phyloP scores from a whole-genome alignment of 2,888 invertebrate species.

The Bhutanitis thaidina region DNA sequence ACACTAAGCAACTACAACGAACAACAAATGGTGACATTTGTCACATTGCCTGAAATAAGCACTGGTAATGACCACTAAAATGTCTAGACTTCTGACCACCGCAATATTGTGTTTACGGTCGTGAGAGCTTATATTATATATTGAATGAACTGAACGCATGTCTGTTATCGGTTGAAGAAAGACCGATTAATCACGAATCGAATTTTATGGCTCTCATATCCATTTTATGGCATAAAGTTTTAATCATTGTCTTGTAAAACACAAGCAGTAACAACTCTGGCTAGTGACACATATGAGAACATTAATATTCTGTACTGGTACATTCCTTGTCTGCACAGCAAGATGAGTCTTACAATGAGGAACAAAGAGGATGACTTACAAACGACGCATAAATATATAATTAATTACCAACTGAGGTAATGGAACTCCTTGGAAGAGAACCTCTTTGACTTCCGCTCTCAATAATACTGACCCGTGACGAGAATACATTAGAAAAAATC shows the following conservation, averaged over 20 bases:
- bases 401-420: slow-evolving; percentile 2
- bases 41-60: too few species aligned
- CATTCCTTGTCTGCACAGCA: neutral
- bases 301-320: neutral
- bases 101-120: too few species aligned
- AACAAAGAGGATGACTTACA: slow-evolving; percentile 12
- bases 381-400: slow-evolving; percentile 11
- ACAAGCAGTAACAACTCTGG: neutral
- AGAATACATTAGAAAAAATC: slow-evolving; percentile 2
- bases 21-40: too few species aligned
- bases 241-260: neutral
- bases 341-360: slow-evolving; percentile 3
- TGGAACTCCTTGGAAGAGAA: neutral
- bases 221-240: too few species aligned
- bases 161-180: too few species aligned
- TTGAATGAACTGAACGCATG: too few species aligned
- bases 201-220: too few species aligned
- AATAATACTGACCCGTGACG: neutral
- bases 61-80: too few species aligned
- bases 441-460: slow-evolving; percentile 3
- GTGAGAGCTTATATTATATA: too few species aligned
- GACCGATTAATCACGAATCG: too few species aligned
- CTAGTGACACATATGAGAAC: neutral
- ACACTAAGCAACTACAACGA: too few species aligned
- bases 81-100: too few species aligned